Base-by-base conservation (phyloP, 1,140 invertebrate species). In the Hylaeus volcanicus region DNA sequence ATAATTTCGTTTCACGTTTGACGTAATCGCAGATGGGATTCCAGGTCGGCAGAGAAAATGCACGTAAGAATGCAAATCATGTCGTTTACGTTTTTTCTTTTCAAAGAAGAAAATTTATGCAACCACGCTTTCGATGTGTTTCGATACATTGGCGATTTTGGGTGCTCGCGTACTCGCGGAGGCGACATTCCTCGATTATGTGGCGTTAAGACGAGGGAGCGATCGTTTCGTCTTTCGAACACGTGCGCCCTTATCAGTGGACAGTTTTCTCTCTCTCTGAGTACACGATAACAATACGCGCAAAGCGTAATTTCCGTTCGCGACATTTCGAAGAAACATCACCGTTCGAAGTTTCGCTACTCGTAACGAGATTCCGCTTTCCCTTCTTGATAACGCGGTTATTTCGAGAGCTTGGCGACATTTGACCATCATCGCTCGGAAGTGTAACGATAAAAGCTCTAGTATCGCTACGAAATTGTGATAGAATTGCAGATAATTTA, bases 141-240 rank as follows among this genome's bases (percentile, higher is more conserved):
- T 70, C 26, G 37, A 51, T 41, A 37, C 14, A 41, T 51, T 26
- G 26, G 77, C 43, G 55, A 43, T 61, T 75, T 68, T 75, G 75
- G 79, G 73, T 80, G 64, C 73, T 75, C 51, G 37, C 45, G 73
- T 14, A 75, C 64, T 61, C 51, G 14, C 26, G 12, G 39, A 80
- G 63, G 55, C 63, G 73, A 80, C 79, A 69, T 69, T 75, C 55
- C 64, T 12, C 79, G 79, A 80, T 75, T 75, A 9, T 41, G 51
- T 48, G 61, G 53, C 71, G 53, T 74, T 80, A 69, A 69, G 53
- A 61, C 73, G 45, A 60, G 75, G 65, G 83, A 81, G 73, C 69
- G 71, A 86, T 86, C 78, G 85, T 87, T 86, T 83, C 81, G 78
- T 87, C 81, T 86, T 87, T 86, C 41, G 78, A 87, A 87, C 86